A percentile compares a stretch with the other conserved stretches of the same genome.
Conservation (phyloP, 2,888 invertebrate genomes). For the Aricia artaxerxes region DNA sequence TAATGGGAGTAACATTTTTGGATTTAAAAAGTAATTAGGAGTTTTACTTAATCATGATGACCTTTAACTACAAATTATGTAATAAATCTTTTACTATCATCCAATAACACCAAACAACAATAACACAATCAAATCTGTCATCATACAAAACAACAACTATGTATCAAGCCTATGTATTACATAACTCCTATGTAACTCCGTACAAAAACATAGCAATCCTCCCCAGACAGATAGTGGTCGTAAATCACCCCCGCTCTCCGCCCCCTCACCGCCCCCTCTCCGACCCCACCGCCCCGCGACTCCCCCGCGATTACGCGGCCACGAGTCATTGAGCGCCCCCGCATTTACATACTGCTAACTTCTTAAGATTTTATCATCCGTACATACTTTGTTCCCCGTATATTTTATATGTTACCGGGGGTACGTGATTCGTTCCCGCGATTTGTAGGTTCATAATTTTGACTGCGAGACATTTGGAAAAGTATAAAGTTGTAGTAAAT, state of each 20-base stretch:
- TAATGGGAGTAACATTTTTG: no score
- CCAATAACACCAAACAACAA: neutral
- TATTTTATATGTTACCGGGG: constrained; percentile 13
- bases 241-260: constrained; percentile 34
- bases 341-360: constrained; percentile 40
- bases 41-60: no score
- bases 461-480: neutral
- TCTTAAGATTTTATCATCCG: constrained; percentile 32
- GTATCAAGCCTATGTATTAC: neutral
- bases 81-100: neutral
- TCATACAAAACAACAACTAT: constrained; percentile 8
- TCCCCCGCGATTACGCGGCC: constrained; percentile 37
- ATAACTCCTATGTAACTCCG: neutral
- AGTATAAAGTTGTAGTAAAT: neutral
- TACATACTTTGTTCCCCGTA: constrained; percentile 29
- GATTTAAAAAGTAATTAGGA: no score
- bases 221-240: constrained; percentile 29
- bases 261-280: neutral
- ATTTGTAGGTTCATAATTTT: constrained; percentile 8
- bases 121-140: neutral
- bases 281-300: constrained; percentile 32
- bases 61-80: neutral
- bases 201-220: neutral
- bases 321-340: constrained; percentile 38
- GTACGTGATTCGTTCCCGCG: neutral